Evolutionary conservation across 2,888 invertebrate species (phyloP), one percentile per base, ranked within the genome.

Genomic region (Troglohyphantes excavatus): DNA sequence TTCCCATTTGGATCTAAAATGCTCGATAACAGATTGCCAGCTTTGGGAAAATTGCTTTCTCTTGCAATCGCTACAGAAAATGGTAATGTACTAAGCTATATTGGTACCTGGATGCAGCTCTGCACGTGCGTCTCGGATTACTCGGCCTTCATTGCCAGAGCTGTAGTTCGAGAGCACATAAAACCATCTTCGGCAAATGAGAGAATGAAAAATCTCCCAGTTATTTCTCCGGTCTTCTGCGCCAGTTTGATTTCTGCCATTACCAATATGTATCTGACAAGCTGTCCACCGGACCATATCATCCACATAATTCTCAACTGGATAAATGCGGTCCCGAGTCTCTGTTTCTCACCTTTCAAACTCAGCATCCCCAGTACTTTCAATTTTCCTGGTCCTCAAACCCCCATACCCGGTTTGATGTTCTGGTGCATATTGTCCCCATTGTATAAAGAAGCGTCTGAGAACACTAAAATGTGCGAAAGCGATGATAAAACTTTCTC

Each of bases 21-120:
- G 9, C 27, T 90, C 6, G 86, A 90, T 2, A 90, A 86, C 13
- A 76, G 90, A 21, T 43, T 90, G 11, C 90, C 83, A n/a, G 75
- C 83, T 23, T 73, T 90, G n/a, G 87, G 72, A 2, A 86, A 84
- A 39, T 72, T 90, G 13, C 21, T 90, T 2, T 90, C 90, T n/a
- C 53, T 90, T 13, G 82, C 90, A 17, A 90, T 90, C n/a, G 86
- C 90, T 6, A 87, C 85, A 21, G 81, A 79, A 46, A 90, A 90
- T 63, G 87, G 90, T n/a, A 90, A 87, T 65, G 87, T 90, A n/a
- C 43, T 90, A 21, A 72, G 61, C 21, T 90, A 87, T n/a, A 72
- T 90, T 17, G 90, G 90, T 1, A 83, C 85, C 11, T 87, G 86
- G 86, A 90, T 90, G 90, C 90, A 90, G 23, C 72, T 87, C 2